Evolutionary conservation across 2,888 invertebrate species (phyloP), one percentile per base, ranked within the genome.

Genomic region (Autographa gamma): DNA sequence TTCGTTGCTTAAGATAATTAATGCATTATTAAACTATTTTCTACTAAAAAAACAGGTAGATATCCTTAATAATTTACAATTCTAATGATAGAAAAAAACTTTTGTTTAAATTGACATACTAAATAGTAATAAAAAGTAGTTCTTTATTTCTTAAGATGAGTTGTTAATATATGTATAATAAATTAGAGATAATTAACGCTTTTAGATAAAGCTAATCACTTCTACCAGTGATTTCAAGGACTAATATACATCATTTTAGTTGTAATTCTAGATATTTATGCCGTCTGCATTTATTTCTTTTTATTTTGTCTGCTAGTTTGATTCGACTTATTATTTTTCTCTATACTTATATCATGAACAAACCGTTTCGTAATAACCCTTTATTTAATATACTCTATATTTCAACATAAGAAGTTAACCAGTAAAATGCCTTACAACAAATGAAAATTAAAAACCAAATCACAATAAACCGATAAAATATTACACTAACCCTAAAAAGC

Each of bases 401-500:
- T 43, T 43, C 14, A 14, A 43, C 16, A 43, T 38, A 43, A 16
- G 0, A 43, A 0, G 43, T 16, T 25, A 43, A 16, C 0, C 14
- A 43, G 16, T 43, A 6, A 6, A n/a, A n/a, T n/a, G n/a, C 48
- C 4, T 6, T 9, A 41, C 7, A 38, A 41, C 9, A 13, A 25
- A 16, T 18, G 16, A 25, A 25, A 14, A 54, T 16, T 1, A 18
- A 43, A 25, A 3, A 32, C 11, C 6, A 38, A 31, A 38, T 48
- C 7, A 19, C 8, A 34, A 0, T 9, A 11, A n/a, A 60, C 0
- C 16, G 3, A 58, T 34, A 19, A 54, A 60, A 69, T 32, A 9
- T 34, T 19, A n/a, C 2, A 32, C 6, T n/a, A 76, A 65, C 67
- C 59, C 67, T 54, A 63, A 68, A 68, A 69, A 25, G 2, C 32